Base-by-base conservation (phyloP, 2,888 invertebrate genomes). In the Eledona agricola region DNA sequence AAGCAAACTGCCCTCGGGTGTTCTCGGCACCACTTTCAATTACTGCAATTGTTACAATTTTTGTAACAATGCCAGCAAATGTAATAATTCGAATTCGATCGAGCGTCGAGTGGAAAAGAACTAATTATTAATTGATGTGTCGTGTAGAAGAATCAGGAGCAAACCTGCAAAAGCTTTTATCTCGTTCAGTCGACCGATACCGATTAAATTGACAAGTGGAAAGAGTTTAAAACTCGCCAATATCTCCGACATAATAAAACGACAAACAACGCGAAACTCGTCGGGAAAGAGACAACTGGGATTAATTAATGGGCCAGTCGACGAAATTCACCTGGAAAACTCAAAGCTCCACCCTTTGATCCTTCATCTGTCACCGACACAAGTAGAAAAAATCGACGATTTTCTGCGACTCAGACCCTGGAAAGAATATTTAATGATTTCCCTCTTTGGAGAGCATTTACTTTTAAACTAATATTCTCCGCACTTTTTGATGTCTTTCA, bases 341-440 rank as follows among this genome's bases (percentile, higher is more conserved):
- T 52, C 51, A 38, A 52, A 52, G 45, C 35, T 40, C 17, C 40
- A 13, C 15, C 22, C 51, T 51, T 51, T 51, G 51, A 51, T 51
- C 51, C 12, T 35, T 35, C 20, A 28, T 29, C 29, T 45, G 51
- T 45, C 51, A 52, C 31, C 20, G 25, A 25, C 50, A 50, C 4
- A 20, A 25, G 32, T 9, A 25, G n/a, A 38, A 35, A 12, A 26
- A 45, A 13, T 29, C 31, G 13, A 19, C 38, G 29, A 20, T 38
- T 28, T 38, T 38, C 45, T 38, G 32, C 51, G 46, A 46, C 46
- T 52, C 45, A 31, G 5, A 15, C 43, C 19, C 35, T 51, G 26
- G 34, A 51, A 42, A 13, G 43, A 43, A 51, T 51, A 43, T 34
- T 19, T 35, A 51, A 43, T 43, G 43, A 40, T 35, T 51, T 25